Percentiles rank a stretch among this genome's conserved stretches.
Conservation (phyloP, 2,888 invertebrate species). For the Acrobasis suavella region DNA sequence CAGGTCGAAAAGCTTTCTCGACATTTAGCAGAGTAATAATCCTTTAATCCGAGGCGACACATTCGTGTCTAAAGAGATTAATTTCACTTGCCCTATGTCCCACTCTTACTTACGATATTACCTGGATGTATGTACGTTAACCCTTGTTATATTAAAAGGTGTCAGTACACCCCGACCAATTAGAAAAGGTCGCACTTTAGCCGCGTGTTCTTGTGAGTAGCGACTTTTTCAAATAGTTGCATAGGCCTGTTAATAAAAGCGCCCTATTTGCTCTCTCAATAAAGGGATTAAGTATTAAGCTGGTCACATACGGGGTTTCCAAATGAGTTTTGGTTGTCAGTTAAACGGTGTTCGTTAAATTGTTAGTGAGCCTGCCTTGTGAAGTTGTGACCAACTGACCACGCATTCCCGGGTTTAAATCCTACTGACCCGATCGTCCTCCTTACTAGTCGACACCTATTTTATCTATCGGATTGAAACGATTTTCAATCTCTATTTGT, state of each 20-base stretch:
- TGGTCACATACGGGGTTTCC: slow-evolving; percentile 2
- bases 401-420: no score
- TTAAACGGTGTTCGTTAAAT: neutral
- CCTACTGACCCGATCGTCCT: no score
- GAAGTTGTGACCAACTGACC: no score
- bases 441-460: no score
- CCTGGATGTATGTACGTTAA: neutral
- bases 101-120: slow-evolving; percentile 1
- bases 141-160: slow-evolving; percentile 12
- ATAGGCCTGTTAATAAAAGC: slow-evolving; percentile 14
- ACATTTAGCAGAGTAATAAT: slow-evolving; percentile 3
- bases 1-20: neutral
- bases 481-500: no score
- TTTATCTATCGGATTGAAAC: no score
- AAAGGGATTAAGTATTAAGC: slow-evolving; percentile 10
- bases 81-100: neutral
- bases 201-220: slow-evolving; percentile 7
- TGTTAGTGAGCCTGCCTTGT: no score
- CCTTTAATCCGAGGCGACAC: neutral
- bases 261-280: slow-evolving; percentile 15
- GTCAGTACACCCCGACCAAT: slow-evolving; percentile 12
- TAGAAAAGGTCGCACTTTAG: slow-evolving; percentile 21
- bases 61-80: neutral
- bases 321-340: neutral
- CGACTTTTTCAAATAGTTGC: slow-evolving; percentile 19